Evolutionary conservation across 1,140 invertebrate genomes (phyloP), one percentile per base, ranked within the genome.

Genomic region (Heliconius eleuchia): DNA sequence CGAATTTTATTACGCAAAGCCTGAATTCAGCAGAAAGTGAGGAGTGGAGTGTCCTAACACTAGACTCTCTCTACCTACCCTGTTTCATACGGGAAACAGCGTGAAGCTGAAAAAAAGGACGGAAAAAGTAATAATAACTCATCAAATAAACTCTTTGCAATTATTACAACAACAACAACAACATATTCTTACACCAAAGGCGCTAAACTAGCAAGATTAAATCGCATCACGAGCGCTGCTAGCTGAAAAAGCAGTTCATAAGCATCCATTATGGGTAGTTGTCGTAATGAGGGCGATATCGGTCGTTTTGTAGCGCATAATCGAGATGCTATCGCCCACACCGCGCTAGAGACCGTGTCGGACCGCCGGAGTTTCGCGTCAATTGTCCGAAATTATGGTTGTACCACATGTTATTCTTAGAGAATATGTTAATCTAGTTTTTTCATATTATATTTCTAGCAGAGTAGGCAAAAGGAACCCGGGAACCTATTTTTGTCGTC

Each of bases 281-380:
- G 84, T 85, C 80, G 80, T 91, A 91, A 92, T 92, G 89, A 89
- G 87, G 80, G 84, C 88, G 89, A 86, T 92, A 92, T 92, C 88
- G 85, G 81, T 79, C 90, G 91, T 92, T 92, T 93, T 93, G 92
- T 93, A 91, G 85, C 88, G 87, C 81, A 87, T 92, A 91, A 93
- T 93, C 88, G 89, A 83, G 91, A 93, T 92, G 84, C 90, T 93
- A 92, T 92, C 91, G 74, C 79, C 60, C 77, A 80, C 81, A 84
- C 80, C 79, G 79, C 80, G 76, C 78, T 55, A 75, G 76, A 77
- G 77, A 79, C 80, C 85, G 80, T 83, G 42, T 13, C 13, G 42
- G 78, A 72, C 80, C 75, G 74, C 80, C 82, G 82, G 83, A 85
- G 82, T 81, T 81, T 84, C 80, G 82, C 81, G 83, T 83, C 83